Conservation (phyloP, 2,888 invertebrate genomes). For the Volucella zonaria region DNA sequence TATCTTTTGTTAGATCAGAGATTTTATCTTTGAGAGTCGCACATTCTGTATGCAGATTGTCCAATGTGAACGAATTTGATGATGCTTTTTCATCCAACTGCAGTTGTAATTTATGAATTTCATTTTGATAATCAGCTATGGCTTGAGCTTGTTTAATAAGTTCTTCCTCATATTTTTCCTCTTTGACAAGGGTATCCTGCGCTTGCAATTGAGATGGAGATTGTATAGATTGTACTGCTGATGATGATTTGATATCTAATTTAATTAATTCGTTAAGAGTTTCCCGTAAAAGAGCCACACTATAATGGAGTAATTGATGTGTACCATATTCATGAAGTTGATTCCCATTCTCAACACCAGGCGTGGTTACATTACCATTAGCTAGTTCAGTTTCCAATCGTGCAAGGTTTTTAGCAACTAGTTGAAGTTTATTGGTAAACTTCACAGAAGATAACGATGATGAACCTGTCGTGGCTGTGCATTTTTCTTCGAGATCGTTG, state of each 20-base stretch:
- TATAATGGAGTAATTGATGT: conserved; percentile 74
- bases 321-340: conserved; percentile 68
- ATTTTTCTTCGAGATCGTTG: conserved; percentile 72
- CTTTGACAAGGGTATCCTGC: conserved; percentile 70
- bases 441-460: conserved; percentile 65
- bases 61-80: conserved; percentile 53
- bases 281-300: conserved; percentile 75
- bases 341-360: conserved; percentile 45
- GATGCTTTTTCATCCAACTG: conserved; percentile 50
- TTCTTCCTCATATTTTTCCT: conserved; percentile 42
- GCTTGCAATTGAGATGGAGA: conserved; percentile 64
- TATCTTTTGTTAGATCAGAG: conserved; percentile 74
- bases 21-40: conserved; percentile 77
- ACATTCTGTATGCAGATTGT: conserved; percentile 79
- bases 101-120: conserved; percentile 50
- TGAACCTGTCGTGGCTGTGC: conserved; percentile 35
- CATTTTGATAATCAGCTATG: conserved; percentile 55
- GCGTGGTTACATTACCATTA: conserved; percentile 57
- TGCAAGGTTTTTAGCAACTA: conserved; percentile 75
- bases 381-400: conserved; percentile 75
- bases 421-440: conserved; percentile 75
- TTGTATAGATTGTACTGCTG: conserved; percentile 19
- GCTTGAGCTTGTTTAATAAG: conserved; percentile 40
- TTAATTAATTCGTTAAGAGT: conserved; percentile 75
- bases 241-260: conserved; percentile 18